These are phyloP conservation scores for Podiceps cristatus DNA, from an alignment of 2,113 vertebrate genomes.

Conservation along the genomic window DNA sequence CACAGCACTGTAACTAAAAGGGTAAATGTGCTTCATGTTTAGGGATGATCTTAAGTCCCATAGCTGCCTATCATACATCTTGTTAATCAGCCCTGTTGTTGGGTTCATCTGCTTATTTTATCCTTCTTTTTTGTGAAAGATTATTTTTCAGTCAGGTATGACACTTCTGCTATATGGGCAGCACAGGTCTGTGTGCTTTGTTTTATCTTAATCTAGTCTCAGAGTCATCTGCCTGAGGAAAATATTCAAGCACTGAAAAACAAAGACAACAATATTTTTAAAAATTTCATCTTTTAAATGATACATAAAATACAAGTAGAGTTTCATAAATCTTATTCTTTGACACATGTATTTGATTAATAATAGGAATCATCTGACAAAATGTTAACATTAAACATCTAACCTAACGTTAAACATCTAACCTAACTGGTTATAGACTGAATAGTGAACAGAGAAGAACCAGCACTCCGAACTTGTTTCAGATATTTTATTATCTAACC, in stretches of 20 bases:
- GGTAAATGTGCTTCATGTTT: conserved; percentile 75
- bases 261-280: background rate
- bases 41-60: conserved; percentile 74
- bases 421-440: background rate
- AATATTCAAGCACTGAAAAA: background rate
- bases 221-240: background rate
- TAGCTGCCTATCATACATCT: conserved; percentile 60
- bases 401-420: background rate
- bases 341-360: background rate
- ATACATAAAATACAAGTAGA: background rate
- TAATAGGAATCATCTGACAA: background rate
- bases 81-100: conserved; percentile 57
- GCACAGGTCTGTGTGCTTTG: background rate
- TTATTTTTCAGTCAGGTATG: background rate
- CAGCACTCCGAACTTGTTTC: background rate
- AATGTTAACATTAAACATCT: background rate
- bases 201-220: background rate
- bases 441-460: background rate
- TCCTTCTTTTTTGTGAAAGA: background rate
- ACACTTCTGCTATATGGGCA: background rate
- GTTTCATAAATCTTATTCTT: background rate
- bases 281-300: background rate
- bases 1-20: conserved; percentile 70
- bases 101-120: conserved; percentile 59
- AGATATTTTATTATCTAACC: background rate